A percentile compares a stretch with the other conserved stretches of the same genome.
Evolutionary conservation across 2,888 invertebrate species (phyloP).

Genomic region (Anthophora plumipes): DNA sequence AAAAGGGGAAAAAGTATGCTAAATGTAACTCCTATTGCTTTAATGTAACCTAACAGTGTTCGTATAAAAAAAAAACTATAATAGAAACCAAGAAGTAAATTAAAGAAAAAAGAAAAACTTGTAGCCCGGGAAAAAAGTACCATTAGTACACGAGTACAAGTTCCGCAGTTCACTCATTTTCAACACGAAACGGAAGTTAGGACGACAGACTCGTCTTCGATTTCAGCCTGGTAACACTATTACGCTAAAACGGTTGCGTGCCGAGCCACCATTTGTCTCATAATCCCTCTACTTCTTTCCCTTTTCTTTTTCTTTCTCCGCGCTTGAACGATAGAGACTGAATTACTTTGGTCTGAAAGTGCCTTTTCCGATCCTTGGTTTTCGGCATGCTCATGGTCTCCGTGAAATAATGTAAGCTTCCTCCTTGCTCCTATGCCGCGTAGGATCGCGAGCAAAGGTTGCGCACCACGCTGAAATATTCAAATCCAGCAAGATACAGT

Average conservation of each 20-base stretch:
- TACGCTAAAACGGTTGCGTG: conserved; percentile 44
- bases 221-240: conserved; percentile 34
- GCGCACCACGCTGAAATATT: conserved; percentile 57
- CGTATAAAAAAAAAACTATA: too few relatives aligned
- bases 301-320: background rate
- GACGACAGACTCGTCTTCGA: conserved; percentile 19
- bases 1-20: too few relatives aligned
- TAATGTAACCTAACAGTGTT: too few relatives aligned
- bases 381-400: conserved; percentile 46
- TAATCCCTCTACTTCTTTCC: conserved; percentile 3
- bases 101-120: too few relatives aligned
- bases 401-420: conserved; percentile 64
- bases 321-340: conserved; percentile 26
- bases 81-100: too few relatives aligned
- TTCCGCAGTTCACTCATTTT: too few relatives aligned
- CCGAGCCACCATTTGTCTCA: conserved; percentile 30
- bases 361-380: conserved; percentile 51
- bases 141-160: too few relatives aligned
- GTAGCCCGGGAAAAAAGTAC: too few relatives aligned
- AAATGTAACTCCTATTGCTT: too few relatives aligned
- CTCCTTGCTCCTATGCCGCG: conserved; percentile 20
- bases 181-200: conserved; percentile 7
- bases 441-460: conserved; percentile 48
- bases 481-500: conserved; percentile 34
- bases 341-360: conserved; percentile 53